Evolutionary conservation across 2,888 invertebrate genomes (phyloP).

Genomic region (Thumatha senex): DNA sequence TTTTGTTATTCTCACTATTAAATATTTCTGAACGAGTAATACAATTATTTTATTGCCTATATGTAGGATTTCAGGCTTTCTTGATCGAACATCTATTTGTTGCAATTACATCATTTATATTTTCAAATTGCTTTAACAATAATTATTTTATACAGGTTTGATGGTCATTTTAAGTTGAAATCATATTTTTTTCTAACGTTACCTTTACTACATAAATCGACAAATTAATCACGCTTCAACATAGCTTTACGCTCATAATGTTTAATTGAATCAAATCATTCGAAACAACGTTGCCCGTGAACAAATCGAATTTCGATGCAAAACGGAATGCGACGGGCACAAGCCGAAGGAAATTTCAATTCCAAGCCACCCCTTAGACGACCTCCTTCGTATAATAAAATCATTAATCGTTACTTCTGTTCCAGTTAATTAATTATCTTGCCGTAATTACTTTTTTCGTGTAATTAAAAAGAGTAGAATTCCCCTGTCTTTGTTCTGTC

Average conservation of each 20-base stretch:
- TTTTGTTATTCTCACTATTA: conserved; percentile 14
- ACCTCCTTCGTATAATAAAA: conserved; percentile 83
- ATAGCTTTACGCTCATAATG: conserved; percentile 54
- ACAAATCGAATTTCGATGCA: conserved; percentile 70
- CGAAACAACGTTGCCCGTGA: conserved; percentile 59
- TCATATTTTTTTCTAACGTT: conserved; percentile 31
- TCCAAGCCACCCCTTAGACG: conserved; percentile 62
- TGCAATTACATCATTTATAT: conserved; percentile 30
- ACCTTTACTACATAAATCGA: conserved; percentile 39
- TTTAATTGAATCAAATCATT: conserved; percentile 73
- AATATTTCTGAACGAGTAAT: conserved; percentile 14
- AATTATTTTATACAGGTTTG: conserved; percentile 29
- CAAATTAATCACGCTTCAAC: conserved; percentile 51
- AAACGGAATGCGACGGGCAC: conserved; percentile 57
- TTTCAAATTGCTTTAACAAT: conserved; percentile 25
- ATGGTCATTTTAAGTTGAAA: conserved; percentile 22
- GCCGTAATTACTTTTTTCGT: conserved; percentile 83
- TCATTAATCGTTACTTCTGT: conserved; percentile 84
- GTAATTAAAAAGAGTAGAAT: conserved; percentile 83
- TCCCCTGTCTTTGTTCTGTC: conserved; percentile 82
- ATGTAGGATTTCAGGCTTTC: conserved; percentile 26
- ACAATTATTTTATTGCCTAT: conserved; percentile 20
- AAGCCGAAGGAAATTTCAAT: conserved; percentile 73
- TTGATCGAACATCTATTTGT: conserved; percentile 18
- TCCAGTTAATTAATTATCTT: conserved; percentile 84